phyloP scores from a whole-genome alignment of 53 echinoderm and acorn worm genomes.

The Holothuria scabra region DNA sequence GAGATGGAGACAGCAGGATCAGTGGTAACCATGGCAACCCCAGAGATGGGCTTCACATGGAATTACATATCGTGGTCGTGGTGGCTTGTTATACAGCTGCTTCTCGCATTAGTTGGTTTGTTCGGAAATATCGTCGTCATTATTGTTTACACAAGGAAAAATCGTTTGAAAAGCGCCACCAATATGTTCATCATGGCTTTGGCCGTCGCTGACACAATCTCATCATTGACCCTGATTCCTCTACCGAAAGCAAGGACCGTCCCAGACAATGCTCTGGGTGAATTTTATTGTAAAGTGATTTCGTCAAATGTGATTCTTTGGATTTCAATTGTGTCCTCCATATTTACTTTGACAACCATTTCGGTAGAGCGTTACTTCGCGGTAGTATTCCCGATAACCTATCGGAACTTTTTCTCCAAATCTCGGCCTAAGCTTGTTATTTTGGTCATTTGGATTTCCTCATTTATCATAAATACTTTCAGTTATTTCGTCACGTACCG shows the following conservation, averaged over 20 bases:
- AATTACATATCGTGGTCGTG: slow-evolving; percentile 59
- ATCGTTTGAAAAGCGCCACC: slow-evolving; percentile 60
- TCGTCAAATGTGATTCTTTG: slow-evolving; percentile 74
- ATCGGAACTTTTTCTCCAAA: slow-evolving; percentile 62
- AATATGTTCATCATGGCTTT: slow-evolving; percentile 76
- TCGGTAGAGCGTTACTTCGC: slow-evolving; percentile 88
- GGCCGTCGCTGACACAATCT: slow-evolving; percentile 82
- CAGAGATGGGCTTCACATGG: not conserved
- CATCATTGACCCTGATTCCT: slow-evolving; percentile 75
- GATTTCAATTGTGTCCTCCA: slow-evolving; percentile 79
- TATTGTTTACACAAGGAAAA: slow-evolving; percentile 66
- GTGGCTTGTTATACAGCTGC: slow-evolving; percentile 58
- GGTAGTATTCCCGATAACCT: slow-evolving; percentile 71
- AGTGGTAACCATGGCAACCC: too few relatives aligned
- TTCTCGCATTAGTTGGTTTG: slow-evolving; percentile 76
- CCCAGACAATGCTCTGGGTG: slow-evolving; percentile 53
- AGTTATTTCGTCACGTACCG: slow-evolving; percentile 67
- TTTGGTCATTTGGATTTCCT: slow-evolving; percentile 61
- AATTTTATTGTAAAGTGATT: slow-evolving; percentile 84
- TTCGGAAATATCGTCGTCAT: slow-evolving; percentile 81
- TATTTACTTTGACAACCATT: slow-evolving; percentile 76
- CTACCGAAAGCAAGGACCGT: slow-evolving; percentile 54
- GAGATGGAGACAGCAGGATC: too few relatives aligned
- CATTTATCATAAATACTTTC: slow-evolving; percentile 63
- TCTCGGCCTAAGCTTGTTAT: slow-evolving; percentile 61